Conservation (phyloP, 2,113 vertebrate species). For the Perca schrenkii region DNA sequence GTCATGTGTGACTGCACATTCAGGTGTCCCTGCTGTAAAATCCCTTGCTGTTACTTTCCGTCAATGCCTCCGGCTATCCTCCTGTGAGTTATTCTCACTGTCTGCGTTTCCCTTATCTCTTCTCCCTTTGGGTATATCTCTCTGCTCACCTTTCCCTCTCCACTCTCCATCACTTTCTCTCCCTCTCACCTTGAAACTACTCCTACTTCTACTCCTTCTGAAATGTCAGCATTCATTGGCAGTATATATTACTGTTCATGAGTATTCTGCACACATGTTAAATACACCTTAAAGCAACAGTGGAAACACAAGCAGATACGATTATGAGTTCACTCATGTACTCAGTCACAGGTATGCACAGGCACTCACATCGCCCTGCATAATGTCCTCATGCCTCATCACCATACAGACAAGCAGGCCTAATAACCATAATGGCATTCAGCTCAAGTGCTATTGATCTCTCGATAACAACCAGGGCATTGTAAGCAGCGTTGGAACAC, state of each 20-base stretch:
- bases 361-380: constrained; percentile 42
- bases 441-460: constrained; percentile 79
- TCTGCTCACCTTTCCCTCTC: constrained; percentile 28
- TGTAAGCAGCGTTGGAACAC: constrained; percentile 46
- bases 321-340: constrained; percentile 52
- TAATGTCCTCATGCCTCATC: constrained; percentile 73
- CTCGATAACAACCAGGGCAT: constrained; percentile 60
- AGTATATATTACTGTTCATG: constrained; percentile 9
- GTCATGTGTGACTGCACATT: not conserved
- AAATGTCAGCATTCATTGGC: constrained; percentile 40
- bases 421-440: constrained; percentile 78
- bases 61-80: constrained; percentile 6
- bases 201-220: constrained; percentile 8
- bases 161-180: constrained; percentile 30
- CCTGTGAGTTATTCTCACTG: constrained; percentile 43
- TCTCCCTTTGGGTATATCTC: constrained; percentile 22
- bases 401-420: constrained; percentile 64
- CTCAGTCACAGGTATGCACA: constrained; percentile 29
- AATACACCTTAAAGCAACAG: constrained; percentile 33
- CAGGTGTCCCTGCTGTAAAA: not conserved
- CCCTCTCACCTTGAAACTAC: constrained; percentile 56
- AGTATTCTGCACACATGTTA: constrained; percentile 42
- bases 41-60: not conserved
- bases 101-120: constrained; percentile 35
- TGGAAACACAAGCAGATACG: constrained; percentile 40